Conservation (phyloP, 2,888 invertebrate species). For the Cephonodes hylas region DNA sequence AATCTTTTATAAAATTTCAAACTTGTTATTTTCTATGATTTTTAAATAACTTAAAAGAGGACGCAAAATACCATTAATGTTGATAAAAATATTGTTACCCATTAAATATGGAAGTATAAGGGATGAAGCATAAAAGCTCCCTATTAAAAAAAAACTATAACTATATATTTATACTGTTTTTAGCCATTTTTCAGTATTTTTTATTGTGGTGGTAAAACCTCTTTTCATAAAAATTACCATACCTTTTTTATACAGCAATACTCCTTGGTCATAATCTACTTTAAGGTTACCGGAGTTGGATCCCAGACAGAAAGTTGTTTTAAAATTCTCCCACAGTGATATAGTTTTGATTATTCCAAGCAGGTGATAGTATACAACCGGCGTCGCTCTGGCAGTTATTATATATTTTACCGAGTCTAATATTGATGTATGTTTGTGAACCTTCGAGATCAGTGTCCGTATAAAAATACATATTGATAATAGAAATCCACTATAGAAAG, state of each 20-base stretch:
- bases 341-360: slow-evolving; percentile 36
- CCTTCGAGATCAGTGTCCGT: slow-evolving; percentile 18
- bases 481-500: slow-evolving; percentile 56
- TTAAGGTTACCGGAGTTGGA: slow-evolving; percentile 50
- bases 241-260: slow-evolving; percentile 67
- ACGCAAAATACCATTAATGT: too few relatives aligned
- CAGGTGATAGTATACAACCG: slow-evolving; percentile 42
- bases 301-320: slow-evolving; percentile 42
- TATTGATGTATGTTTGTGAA: slow-evolving; percentile 21
- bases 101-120: too few relatives aligned
- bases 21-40: too few relatives aligned
- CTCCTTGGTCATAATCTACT: slow-evolving; percentile 69
- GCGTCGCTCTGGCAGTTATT: slow-evolving; percentile 50
- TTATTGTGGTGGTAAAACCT: neutral
- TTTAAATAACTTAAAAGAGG: too few relatives aligned
- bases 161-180: too few relatives aligned
- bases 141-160: too few relatives aligned
- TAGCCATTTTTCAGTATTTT: too few relatives aligned
- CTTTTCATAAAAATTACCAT: slow-evolving; percentile 11
- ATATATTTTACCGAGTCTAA: slow-evolving; percentile 43
- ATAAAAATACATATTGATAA: slow-evolving; percentile 39
- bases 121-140: too few relatives aligned
- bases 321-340: slow-evolving; percentile 29
- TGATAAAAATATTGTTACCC: too few relatives aligned
- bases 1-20: too few relatives aligned